phyloP scores from a whole-genome alignment of 2,888 invertebrate species.

The Hirtodrosophila alboralis region DNA sequence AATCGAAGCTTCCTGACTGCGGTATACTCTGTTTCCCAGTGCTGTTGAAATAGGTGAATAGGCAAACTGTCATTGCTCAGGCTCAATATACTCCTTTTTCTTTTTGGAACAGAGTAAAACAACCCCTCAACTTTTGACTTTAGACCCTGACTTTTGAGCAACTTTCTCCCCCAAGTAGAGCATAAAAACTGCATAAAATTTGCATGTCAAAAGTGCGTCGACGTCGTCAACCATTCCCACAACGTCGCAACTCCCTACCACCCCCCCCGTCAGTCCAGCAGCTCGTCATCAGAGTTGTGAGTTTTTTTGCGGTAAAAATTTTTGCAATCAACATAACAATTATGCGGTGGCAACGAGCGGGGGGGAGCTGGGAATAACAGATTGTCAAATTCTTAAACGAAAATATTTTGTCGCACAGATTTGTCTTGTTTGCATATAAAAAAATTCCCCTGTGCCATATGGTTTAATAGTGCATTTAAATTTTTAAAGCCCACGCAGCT shows the following conservation, averaged over 20 bases:
- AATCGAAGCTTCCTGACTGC: too few species aligned
- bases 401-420: slow-evolving; percentile 43
- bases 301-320: slow-evolving; percentile 56
- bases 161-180: slow-evolving; percentile 35
- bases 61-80: too few species aligned
- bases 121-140: slow-evolving; percentile 32
- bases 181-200: slow-evolving; percentile 68
- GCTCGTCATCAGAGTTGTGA: slow-evolving; percentile 43
- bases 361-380: slow-evolving; percentile 13
- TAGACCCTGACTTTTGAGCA: slow-evolving; percentile 23
- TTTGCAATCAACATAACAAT: slow-evolving; percentile 76
- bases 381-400: slow-evolving; percentile 52
- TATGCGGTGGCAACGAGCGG: slow-evolving; percentile 34
- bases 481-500: slow-evolving; percentile 63
- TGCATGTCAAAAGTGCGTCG: slow-evolving; percentile 77
- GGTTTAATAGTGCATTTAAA: slow-evolving; percentile 63
- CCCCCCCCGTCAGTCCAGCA: background rate
- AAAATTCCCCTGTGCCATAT: slow-evolving; percentile 29
- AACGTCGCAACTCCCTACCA: slow-evolving; percentile 10
- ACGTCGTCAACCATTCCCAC: slow-evolving; percentile 33
- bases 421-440: slow-evolving; percentile 51
- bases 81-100: too few species aligned
- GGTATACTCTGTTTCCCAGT: too few species aligned
- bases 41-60: too few species aligned
- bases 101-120: too few species aligned